A percentile compares a stretch with the other conserved stretches of the same genome.
phyloP scores from a whole-genome alignment of 1,140 invertebrate species.

The Drosophila albomicans region DNA sequence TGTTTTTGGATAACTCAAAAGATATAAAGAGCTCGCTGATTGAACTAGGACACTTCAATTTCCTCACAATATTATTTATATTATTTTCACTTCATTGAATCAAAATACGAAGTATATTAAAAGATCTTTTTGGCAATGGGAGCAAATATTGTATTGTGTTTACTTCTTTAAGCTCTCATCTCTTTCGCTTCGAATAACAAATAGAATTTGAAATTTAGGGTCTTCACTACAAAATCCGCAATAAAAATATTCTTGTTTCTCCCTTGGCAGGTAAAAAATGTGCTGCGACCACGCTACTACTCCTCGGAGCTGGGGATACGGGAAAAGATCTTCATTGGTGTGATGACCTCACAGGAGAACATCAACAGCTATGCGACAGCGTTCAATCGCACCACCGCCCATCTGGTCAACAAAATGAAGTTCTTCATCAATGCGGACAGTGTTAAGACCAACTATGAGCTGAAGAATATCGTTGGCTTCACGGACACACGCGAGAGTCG shows the following conservation, averaged over 20 bases:
- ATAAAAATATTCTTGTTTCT: background rate
- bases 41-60: too few relatives aligned
- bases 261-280: conserved; percentile 77
- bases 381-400: conserved; percentile 92
- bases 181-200: too few relatives aligned
- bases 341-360: conserved; percentile 90
- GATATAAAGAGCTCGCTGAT: too few relatives aligned
- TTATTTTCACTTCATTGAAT: too few relatives aligned
- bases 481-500: conserved; percentile 91
- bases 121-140: too few relatives aligned
- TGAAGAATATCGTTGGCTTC: conserved; percentile 93
- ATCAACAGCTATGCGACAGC: conserved; percentile 90
- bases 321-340: conserved; percentile 94
- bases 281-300: conserved; percentile 94
- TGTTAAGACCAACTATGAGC: conserved; percentile 88
- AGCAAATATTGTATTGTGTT: too few relatives aligned
- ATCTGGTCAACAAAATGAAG: conserved; percentile 92
- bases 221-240: too few relatives aligned
- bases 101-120: too few relatives aligned
- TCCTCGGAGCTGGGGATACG: conserved; percentile 96
- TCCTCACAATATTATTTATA: too few relatives aligned
- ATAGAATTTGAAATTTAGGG: too few relatives aligned
- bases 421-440: conserved; percentile 90
- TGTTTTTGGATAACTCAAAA: too few relatives aligned
- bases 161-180: too few relatives aligned